These are phyloP conservation scores for Leuciscus waleckii DNA, from an alignment of 2,797 vertebrate species.

Conservation along the genomic window DNA sequence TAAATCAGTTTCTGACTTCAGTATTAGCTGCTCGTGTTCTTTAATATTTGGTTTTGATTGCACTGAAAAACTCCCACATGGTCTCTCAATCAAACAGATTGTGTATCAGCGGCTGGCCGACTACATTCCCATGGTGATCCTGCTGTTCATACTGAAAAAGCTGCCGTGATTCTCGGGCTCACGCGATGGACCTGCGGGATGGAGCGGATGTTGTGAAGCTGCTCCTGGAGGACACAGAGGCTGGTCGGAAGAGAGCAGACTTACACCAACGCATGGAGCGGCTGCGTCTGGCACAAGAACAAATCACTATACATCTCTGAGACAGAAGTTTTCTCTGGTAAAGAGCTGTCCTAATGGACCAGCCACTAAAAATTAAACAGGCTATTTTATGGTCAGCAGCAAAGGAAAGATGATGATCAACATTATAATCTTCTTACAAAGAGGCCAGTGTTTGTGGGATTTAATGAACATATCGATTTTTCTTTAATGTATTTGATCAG, in stretches of 20 bases:
- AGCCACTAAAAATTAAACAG: no score
- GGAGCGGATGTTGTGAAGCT: constrained; percentile 51
- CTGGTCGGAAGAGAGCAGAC: constrained; percentile 46
- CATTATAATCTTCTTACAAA: no score
- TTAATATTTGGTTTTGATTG: neutral
- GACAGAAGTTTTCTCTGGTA: neutral
- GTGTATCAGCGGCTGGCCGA: constrained; percentile 60
- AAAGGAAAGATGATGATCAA: no score
- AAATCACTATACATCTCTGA: constrained; percentile 51
- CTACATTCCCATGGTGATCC: constrained; percentile 58
- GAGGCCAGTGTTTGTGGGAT: no score
- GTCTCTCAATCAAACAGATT: constrained; percentile 46
- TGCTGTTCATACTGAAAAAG: constrained; percentile 59
- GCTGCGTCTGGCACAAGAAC: constrained; percentile 52
- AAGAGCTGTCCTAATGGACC: no score
- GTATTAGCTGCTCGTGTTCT: neutral
- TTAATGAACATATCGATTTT: no score
- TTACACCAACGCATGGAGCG: constrained; percentile 55
- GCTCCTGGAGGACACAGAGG: constrained; percentile 54
- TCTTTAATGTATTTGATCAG: no score
- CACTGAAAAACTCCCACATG: neutral
- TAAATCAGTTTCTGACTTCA: neutral
- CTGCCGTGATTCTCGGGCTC: constrained; percentile 41
- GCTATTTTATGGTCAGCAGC: no score
- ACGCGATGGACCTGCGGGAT: constrained; percentile 53